Conservation (phyloP, 2,797 vertebrate genomes). For the Limosa lapponica region DNA sequence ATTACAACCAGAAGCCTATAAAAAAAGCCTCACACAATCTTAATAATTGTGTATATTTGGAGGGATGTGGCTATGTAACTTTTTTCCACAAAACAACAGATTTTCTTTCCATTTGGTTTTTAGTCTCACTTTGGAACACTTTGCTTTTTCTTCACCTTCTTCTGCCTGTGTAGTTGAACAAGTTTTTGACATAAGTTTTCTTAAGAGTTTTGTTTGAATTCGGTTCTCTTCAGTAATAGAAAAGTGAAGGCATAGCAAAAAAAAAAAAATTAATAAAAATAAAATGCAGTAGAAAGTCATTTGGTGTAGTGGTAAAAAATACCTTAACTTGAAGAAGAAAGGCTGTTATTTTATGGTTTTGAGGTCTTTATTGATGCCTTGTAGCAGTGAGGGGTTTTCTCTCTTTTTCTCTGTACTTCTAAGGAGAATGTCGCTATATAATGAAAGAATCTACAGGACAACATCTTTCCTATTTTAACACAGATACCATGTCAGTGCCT, state of each 20-base stretch:
- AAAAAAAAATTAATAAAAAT: not conserved
- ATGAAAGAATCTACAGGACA: conserved; percentile 36
- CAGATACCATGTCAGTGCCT: conserved; percentile 26
- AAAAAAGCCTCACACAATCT: rapidly evolving
- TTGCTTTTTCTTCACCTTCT: not conserved
- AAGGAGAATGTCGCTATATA: conserved; percentile 2
- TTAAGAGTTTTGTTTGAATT: not conserved
- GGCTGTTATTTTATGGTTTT: not conserved
- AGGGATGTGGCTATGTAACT: not conserved
- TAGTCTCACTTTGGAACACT: not conserved
- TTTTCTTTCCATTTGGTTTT: not conserved
- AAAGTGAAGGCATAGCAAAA: not conserved
- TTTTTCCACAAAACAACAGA: not conserved
- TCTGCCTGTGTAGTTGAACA: not conserved
- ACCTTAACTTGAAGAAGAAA: not conserved
- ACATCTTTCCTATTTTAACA: conserved; percentile 47
- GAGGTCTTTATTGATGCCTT: conserved; percentile 7
- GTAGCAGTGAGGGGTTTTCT: not conserved
- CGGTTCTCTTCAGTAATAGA: not conserved
- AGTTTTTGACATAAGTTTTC: not conserved
- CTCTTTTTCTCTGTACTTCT: conserved; percentile 19
- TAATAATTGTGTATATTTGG: not conserved
- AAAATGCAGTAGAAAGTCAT: not conserved
- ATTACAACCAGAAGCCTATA: not conserved
- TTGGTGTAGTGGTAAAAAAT: not conserved